A percentile compares a stretch with the other conserved stretches of the same genome.
These are phyloP conservation scores for Artemia sinica DNA, from an alignment of 2,888 invertebrate genomes.

Conservation along the genomic window DNA sequence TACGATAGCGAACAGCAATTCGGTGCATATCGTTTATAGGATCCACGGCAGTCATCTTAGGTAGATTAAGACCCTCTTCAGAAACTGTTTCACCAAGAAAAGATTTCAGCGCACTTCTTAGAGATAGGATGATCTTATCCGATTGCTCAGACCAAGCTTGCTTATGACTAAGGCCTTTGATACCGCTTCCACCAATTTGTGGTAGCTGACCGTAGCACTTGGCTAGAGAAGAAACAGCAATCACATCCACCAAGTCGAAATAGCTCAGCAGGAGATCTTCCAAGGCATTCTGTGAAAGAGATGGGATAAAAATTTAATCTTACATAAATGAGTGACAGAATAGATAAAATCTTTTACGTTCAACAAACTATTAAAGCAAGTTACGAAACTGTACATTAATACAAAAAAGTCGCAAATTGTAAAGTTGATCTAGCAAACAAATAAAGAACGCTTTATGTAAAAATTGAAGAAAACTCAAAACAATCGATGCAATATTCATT, in stretches of 20 bases:
- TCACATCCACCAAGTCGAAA: neutral
- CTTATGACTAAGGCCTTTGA: slow-evolving; percentile 17
- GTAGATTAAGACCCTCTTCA: neutral
- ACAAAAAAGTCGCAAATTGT: neutral
- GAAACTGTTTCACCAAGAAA: neutral
- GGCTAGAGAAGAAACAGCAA: neutral
- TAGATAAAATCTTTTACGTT: no score
- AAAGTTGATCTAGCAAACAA: no score
- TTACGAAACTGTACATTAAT: neutral
- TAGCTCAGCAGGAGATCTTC: neutral
- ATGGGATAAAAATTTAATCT: neutral
- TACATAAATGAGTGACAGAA: neutral
- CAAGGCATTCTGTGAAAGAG: neutral
- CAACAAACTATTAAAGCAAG: neutral
- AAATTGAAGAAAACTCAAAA: no score
- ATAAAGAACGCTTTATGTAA: no score
- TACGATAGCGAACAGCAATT: neutral
- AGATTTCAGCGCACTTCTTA: neutral
- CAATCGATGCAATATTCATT: no score
- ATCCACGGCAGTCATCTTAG: neutral
- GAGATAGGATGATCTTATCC: neutral
- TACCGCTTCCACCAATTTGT: slow-evolving; percentile 18
- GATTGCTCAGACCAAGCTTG: slow-evolving; percentile 16
- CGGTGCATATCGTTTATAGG: neutral
- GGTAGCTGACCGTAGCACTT: slow-evolving; percentile 17